phyloP scores from a whole-genome alignment of 2,113 vertebrate genomes.

The Xyrauchen texanus region DNA sequence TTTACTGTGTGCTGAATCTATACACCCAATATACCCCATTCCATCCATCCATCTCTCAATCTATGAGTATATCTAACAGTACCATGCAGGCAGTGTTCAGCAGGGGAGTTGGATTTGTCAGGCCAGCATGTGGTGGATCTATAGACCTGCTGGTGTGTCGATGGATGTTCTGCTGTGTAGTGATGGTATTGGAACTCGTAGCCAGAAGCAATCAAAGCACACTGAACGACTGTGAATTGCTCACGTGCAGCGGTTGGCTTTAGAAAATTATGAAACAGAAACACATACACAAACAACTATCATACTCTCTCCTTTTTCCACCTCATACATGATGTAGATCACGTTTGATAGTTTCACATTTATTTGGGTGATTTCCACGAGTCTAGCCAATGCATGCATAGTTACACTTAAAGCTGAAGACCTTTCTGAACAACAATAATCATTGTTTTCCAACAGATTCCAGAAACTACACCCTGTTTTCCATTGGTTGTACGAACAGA shows the following conservation, averaged over 20 bases:
- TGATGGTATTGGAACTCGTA: neutral
- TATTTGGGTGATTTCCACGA: too few species aligned
- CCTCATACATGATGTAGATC: too few species aligned
- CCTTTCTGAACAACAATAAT: too few species aligned
- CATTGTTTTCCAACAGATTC: too few species aligned
- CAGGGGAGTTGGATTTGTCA: slow-evolving; percentile 18
- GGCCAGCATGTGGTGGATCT: slow-evolving; percentile 28
- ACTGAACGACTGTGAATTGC: slow-evolving; percentile 2
- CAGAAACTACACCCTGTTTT: too few species aligned
- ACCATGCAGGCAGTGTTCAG: slow-evolving; percentile 4
- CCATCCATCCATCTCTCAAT: slow-evolving; percentile 25
- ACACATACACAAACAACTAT: too few species aligned
- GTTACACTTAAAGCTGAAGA: too few species aligned
- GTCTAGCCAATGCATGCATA: too few species aligned
- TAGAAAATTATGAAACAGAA: too few species aligned
- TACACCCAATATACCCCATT: slow-evolving; percentile 7
- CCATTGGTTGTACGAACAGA: too few species aligned
- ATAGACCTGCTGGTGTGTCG: slow-evolving; percentile 42
- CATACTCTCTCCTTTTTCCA: too few species aligned
- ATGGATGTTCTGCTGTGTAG: neutral
- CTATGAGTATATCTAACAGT: slow-evolving; percentile 17
- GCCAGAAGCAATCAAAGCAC: slow-evolving; percentile 26
- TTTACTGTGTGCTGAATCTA: neutral
- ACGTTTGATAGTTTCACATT: too few species aligned
- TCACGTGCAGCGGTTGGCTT: neutral